Base-by-base conservation (phyloP, 2,797 vertebrate species). In the Notolabrus celidotus region DNA sequence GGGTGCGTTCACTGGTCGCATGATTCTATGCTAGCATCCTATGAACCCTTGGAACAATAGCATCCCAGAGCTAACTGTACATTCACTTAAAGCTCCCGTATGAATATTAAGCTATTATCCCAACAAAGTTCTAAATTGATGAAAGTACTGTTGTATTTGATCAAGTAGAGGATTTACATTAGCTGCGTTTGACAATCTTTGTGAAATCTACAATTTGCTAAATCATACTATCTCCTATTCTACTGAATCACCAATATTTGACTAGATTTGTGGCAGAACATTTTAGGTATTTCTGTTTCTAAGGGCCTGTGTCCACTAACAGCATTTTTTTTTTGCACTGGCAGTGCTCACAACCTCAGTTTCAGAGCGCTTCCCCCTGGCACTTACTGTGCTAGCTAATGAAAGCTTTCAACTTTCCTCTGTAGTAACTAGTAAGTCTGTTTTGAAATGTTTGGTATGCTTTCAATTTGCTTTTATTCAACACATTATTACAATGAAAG, bases 161-260 rank as follows among this genome's bases (percentile, higher is more conserved):
- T 47, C 45, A 25, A 16, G 17, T 53, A 69, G 39, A 55, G 7
- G 51, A 53, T 20, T 33, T 9, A 43, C 38, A 73, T 62, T 7
- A 4, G 7, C 68, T 70, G 61, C 71, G 56, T 4, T 59, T 38
- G 23, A 57, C 67, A 63, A 67, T 34, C 50, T 57, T 47, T 58
- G 41, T n/a, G n/a, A n/a, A n/a, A n/a, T n/a, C n/a, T n/a, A n/a
- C n/a, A 45, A 11, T n/a, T 20, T 4, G 5, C 42, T n/a, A 55
- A 50, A 34, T 25, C 19, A 61, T 31, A 14, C 10, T 11, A 27
- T 38, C 65, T 36, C 11, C 15, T 53, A 27, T 20, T 60, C 42
- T 27, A 57, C 29, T 25, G 22, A 64, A 65, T 46, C 60, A 34
- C 3, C 20, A 58, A 27, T 58, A 67, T 57, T 20, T 23, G 17